These are phyloP conservation scores for Iphiclides podalirius DNA, from an alignment of 2,888 invertebrate genomes.

Conservation along the genomic window DNA sequence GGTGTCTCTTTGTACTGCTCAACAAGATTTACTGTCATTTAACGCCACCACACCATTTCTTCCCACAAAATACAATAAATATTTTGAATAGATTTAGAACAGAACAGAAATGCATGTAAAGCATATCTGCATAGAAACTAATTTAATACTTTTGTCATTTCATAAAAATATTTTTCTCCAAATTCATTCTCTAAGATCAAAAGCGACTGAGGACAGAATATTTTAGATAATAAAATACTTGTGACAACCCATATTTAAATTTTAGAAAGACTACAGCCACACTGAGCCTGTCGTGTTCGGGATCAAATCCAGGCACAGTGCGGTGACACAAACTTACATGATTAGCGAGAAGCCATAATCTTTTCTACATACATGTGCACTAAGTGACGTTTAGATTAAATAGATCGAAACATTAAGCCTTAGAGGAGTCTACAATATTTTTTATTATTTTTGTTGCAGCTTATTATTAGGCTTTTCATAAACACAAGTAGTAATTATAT, in stretches of 20 bases:
- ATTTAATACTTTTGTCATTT: slow-evolving; percentile 75
- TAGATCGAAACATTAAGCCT: slow-evolving; percentile 75
- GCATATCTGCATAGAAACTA: slow-evolving; percentile 53
- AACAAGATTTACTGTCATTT: slow-evolving; percentile 29
- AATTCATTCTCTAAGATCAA: slow-evolving; percentile 51
- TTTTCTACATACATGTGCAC: slow-evolving; percentile 73
- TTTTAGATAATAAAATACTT: slow-evolving; percentile 62
- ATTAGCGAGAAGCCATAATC: slow-evolving; percentile 67
- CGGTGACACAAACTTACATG: slow-evolving; percentile 31
- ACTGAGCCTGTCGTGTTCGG: neutral
- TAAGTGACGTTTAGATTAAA: slow-evolving; percentile 67
- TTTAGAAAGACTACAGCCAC: slow-evolving; percentile 50
- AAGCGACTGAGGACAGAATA: slow-evolving; percentile 58
- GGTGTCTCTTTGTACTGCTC: slow-evolving; percentile 68
- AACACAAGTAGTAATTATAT: slow-evolving; percentile 61
- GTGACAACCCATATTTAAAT: slow-evolving; percentile 55
- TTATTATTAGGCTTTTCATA: slow-evolving; percentile 74
- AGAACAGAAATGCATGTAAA: slow-evolving; percentile 45
- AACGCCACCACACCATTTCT: slow-evolving; percentile 45
- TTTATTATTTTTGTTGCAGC: slow-evolving; percentile 59
- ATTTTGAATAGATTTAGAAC: slow-evolving; percentile 45
- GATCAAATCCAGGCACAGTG: slow-evolving; percentile 1
- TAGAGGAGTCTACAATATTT: slow-evolving; percentile 68
- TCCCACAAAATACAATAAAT: slow-evolving; percentile 48
- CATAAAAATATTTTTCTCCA: slow-evolving; percentile 67